Percentiles rank a stretch among this genome's conserved stretches.
Conservation (phyloP, 2,113 vertebrate genomes). For the Anas platyrhynchos region DNA sequence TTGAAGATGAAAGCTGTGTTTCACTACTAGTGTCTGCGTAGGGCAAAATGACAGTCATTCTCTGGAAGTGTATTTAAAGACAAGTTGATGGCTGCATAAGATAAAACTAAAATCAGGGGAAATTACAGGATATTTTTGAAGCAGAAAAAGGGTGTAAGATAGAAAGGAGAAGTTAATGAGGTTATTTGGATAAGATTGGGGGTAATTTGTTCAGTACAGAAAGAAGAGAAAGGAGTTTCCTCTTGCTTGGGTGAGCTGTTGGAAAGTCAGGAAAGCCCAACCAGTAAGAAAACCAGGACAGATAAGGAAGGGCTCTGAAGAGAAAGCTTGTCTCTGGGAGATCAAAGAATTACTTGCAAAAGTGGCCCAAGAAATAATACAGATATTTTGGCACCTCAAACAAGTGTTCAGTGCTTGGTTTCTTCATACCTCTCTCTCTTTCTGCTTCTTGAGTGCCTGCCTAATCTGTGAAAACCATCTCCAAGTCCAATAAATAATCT, state of each 20-base stretch:
- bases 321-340: background rate
- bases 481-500: background rate
- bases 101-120: slow-evolving; percentile 25
- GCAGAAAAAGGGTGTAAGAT: background rate
- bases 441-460: background rate
- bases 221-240: background rate
- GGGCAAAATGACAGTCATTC: background rate
- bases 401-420: background rate
- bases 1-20: background rate
- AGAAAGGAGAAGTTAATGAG: background rate
- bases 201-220: background rate
- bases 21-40: background rate
- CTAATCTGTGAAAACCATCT: background rate
- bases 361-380: background rate
- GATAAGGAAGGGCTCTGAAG: background rate
- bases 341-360: background rate
- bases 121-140: background rate
- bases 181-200: background rate
- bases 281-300: background rate
- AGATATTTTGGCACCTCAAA: background rate
- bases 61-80: background rate
- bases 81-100: slow-evolving; percentile 6
- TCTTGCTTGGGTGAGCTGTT: background rate
- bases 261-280: background rate
- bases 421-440: background rate